phyloP scores from a whole-genome alignment of 2,888 invertebrate species.

The Pomacea canaliculata region DNA sequence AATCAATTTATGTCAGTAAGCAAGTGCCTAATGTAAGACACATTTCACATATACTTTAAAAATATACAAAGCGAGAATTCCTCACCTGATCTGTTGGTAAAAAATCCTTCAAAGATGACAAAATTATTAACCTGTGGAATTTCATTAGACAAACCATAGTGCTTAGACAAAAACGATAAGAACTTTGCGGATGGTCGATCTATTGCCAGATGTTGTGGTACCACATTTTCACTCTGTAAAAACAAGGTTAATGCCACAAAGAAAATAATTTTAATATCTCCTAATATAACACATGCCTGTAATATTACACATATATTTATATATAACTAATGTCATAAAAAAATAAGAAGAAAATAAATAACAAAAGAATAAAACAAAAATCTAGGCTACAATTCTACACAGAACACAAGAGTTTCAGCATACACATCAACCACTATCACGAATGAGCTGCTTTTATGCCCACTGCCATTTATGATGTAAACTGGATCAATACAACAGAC shows the following conservation, averaged over 20 bases:
- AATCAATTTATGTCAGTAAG: no score
- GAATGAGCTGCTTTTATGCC: no score
- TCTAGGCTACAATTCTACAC: no score
- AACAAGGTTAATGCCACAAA: slow-evolving; percentile 10
- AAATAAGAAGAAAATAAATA: no score
- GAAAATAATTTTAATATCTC: neutral
- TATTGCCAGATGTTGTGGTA: slow-evolving; percentile 84
- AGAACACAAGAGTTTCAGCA: no score
- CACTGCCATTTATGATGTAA: no score
- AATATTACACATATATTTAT: neutral
- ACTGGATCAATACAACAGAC: no score
- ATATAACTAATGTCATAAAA: no score
- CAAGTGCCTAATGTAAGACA: no score
- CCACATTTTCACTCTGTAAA: slow-evolving; percentile 78
- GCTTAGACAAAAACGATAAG: slow-evolving; percentile 85
- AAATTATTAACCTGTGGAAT: slow-evolving; percentile 90
- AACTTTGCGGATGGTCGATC: slow-evolving; percentile 94
- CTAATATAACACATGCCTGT: neutral
- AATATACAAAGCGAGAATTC: neutral
- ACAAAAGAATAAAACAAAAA: no score
- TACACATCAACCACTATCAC: no score
- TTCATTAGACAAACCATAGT: slow-evolving; percentile 79
- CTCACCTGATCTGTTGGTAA: slow-evolving; percentile 68
- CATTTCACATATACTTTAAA: neutral
- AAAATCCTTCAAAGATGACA: slow-evolving; percentile 87